Base-by-base conservation (phyloP, 2,888 invertebrate species). In the Halictus quadricinctus region DNA sequence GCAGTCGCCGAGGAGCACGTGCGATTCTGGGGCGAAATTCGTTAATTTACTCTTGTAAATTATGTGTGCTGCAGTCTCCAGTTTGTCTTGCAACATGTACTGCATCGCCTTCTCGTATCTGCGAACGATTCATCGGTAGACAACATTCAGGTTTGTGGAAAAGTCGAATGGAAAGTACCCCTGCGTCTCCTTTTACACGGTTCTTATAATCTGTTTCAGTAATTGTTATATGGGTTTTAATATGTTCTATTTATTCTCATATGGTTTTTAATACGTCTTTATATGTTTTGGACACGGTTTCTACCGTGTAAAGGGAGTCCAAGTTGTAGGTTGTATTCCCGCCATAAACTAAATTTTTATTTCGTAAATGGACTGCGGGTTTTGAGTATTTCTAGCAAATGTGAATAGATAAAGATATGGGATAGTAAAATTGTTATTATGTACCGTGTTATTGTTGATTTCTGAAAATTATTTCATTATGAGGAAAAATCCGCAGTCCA, bases 91-190 rank as follows among this genome's bases (percentile, higher is more conserved):
- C 5, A 83, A 6, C 29, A 80, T 69, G 13, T 66, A 79, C 54
- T 76, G 36, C 58, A 84, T 64, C 2, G 84, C 80, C 60, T 66
- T 77, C 1, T 88, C 79, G 72, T 87, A 85, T 54, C 87, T 86
- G 54, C 43, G 15, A 77, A 58, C 3, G 18, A 41, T 41, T 64
- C 29, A 64, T 64, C 64, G 7, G 15, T 29, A 29, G 7, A 29
- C 29, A 64, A 29, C 2, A 6, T 64, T 2, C 15, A 64, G 7
- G 15, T 29, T 64, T 8, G 64, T 29, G 18, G 15, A 29, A 64
- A 64, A 29, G 6, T 64, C 15, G 15, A 64, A 29, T 64, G 18
- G 7, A 18, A 64, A 29, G 29, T 64, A 64, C 15, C 29, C 7
- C 2, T 29, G 7, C 15, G 7, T 29, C 12, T 29, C 15, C 29